A percentile compares a stretch with the other conserved stretches of the same genome.
Evolutionary conservation across 2,797 vertebrate genomes (phyloP).

Genomic region (Poeciliopsis gracilis): DNA sequence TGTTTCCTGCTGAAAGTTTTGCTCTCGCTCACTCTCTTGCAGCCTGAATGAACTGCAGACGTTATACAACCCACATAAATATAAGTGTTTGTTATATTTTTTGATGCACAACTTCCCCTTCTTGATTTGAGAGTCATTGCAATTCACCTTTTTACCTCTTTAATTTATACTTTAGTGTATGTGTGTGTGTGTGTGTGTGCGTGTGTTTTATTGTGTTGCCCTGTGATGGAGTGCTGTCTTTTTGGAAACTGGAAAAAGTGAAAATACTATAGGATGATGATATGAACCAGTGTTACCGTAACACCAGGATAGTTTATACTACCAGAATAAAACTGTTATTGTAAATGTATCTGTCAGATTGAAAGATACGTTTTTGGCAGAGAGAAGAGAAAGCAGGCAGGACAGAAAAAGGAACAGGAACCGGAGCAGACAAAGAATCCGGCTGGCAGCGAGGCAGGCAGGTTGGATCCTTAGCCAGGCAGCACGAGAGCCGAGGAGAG

Average conservation of each 20-base stretch:
- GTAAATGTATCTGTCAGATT: slow-evolving; percentile 18
- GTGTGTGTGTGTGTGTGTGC: neutral
- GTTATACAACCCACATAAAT: neutral
- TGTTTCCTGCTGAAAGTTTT: neutral
- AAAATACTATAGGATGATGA: neutral
- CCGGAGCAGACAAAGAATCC: slow-evolving; percentile 40
- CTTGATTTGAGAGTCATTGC: neutral
- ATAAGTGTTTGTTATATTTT: neutral
- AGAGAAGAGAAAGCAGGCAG: slow-evolving; percentile 24
- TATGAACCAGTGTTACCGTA: neutral
- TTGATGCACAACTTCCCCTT: neutral
- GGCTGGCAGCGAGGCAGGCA: slow-evolving; percentile 47
- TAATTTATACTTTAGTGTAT: neutral
- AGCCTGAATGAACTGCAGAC: neutral
- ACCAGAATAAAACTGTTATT: neutral
- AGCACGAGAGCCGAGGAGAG: slow-evolving; percentile 49
- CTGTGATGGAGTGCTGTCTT: neutral
- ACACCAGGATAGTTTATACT: neutral
- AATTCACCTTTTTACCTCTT: neutral
- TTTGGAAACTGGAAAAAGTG: neutral
- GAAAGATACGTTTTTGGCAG: slow-evolving; percentile 35
- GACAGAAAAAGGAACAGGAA: slow-evolving; percentile 28
- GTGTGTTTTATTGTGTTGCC: neutral
- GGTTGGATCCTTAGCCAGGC: slow-evolving; percentile 54
- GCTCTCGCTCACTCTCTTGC: neutral